phyloP scores from a whole-genome alignment of 92 coral and sea anemone species.

The Blastomussa wellsi region DNA sequence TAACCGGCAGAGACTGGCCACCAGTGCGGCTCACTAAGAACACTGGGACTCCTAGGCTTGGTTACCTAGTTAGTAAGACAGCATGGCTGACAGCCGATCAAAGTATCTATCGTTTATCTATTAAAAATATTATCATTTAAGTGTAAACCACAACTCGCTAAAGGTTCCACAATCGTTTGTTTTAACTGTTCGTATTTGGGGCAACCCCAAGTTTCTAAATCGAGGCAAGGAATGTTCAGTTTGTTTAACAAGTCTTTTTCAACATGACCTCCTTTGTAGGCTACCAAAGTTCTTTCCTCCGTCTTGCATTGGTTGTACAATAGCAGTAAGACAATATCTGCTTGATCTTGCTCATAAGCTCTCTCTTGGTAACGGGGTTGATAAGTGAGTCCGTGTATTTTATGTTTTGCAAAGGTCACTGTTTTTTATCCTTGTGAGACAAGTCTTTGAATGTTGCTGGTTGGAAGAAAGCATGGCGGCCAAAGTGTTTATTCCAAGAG shows the following conservation, averaged over 20 bases:
- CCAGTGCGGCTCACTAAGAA: too few species aligned
- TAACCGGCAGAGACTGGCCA: too few species aligned
- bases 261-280: too few species aligned
- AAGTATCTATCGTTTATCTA: too few species aligned
- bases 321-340: background rate
- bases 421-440: conserved; percentile 10
- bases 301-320: conserved; percentile 16
- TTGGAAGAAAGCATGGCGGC: conserved; percentile 11
- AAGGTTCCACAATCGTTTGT: conserved; percentile 2
- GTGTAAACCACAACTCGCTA: conserved; percentile 6
- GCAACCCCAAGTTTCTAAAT: conserved; percentile 7
- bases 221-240: too few species aligned
- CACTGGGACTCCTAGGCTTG: too few species aligned
- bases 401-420: conserved; percentile 5
- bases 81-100: too few species aligned
- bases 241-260: too few species aligned
- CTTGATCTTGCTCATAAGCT: background rate
- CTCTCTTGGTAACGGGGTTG: background rate
- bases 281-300: background rate
- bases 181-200: conserved; percentile 6
- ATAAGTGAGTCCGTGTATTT: conserved; percentile 7
- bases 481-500: conserved; percentile 4
- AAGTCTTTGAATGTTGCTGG: conserved; percentile 7
- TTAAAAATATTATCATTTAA: background rate
- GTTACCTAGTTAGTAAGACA: too few species aligned